These are phyloP conservation scores for Antheraea assamensis DNA, from an alignment of 2,888 invertebrate genomes.

Conservation along the genomic window DNA sequence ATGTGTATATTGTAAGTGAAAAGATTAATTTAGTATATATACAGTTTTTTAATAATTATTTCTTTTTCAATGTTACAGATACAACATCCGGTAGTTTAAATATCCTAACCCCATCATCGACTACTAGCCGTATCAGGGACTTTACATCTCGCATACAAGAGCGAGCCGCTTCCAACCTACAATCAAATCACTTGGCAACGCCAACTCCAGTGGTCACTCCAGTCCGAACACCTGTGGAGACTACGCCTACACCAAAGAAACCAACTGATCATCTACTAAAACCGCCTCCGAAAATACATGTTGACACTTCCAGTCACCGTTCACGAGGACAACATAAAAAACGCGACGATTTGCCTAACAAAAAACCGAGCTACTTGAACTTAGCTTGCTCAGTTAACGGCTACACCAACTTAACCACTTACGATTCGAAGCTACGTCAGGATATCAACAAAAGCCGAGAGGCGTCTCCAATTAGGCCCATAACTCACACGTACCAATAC, in stretches of 20 bases:
- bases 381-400: slow-evolving; percentile 95
- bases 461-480: slow-evolving; percentile 86
- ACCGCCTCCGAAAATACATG: slow-evolving; percentile 69
- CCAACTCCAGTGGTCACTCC: slow-evolving; percentile 60
- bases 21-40: not conserved
- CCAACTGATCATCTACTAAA: slow-evolving; percentile 63
- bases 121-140: slow-evolving; percentile 79
- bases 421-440: slow-evolving; percentile 90
- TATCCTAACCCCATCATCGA: slow-evolving; percentile 83
- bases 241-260: slow-evolving; percentile 57
- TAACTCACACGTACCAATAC: slow-evolving; percentile 75
- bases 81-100: slow-evolving; percentile 85
- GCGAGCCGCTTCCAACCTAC: slow-evolving; percentile 66
- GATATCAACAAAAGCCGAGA: slow-evolving; percentile 88
- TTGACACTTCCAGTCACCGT: slow-evolving; percentile 66
- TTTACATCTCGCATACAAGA: slow-evolving; percentile 84
- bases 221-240: slow-evolving; percentile 55
- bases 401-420: slow-evolving; percentile 92
- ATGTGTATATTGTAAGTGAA: not conserved
- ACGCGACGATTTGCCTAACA: slow-evolving; percentile 72
- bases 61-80: slow-evolving; percentile 56
- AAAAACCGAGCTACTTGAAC: slow-evolving; percentile 94
- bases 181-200: slow-evolving; percentile 47
- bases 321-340: slow-evolving; percentile 69
- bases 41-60: not conserved